A percentile compares a stretch with the other conserved stretches of the same genome.
phyloP scores from a whole-genome alignment of 2,888 invertebrate genomes.

The Leptinotarsa tumamoca region DNA sequence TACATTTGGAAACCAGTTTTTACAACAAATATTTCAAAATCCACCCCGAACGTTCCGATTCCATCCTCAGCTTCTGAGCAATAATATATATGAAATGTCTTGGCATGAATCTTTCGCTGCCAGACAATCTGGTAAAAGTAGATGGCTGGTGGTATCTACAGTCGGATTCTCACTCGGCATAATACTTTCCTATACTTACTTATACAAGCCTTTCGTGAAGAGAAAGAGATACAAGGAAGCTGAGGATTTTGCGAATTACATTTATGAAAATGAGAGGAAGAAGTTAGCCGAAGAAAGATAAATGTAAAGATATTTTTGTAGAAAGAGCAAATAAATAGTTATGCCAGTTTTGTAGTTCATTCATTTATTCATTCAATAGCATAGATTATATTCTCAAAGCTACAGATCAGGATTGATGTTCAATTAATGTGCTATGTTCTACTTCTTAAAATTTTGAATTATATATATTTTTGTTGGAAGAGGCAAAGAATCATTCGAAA shows the following conservation, averaged over 20 bases:
- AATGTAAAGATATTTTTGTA: not conserved
- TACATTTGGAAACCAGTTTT: constrained; percentile 66
- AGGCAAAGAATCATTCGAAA: too few relatives aligned
- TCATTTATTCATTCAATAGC: not conserved
- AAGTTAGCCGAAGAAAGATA: not conserved
- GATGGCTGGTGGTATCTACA: constrained; percentile 47
- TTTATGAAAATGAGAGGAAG: constrained; percentile 41
- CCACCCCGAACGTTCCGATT: not conserved
- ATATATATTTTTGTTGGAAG: too few relatives aligned
- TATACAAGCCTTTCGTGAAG: constrained; percentile 52
- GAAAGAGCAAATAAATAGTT: not conserved
- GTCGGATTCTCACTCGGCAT: constrained; percentile 47
- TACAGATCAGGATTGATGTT: too few relatives aligned
- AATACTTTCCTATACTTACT: constrained; percentile 44
- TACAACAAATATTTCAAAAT: constrained; percentile 29
- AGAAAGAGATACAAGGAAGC: constrained; percentile 30
- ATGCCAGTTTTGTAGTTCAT: not conserved
- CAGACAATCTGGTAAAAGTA: constrained; percentile 53
- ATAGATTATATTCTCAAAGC: too few relatives aligned
- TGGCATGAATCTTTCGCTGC: constrained; percentile 34
- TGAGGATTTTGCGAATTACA: constrained; percentile 42
- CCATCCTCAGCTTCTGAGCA: too few relatives aligned
- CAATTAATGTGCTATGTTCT: too few relatives aligned
- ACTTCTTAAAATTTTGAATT: too few relatives aligned
- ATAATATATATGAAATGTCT: constrained; percentile 29